Evolutionary conservation across 1,140 invertebrate species (phyloP).

Genomic region (Cydia pomonella): DNA sequence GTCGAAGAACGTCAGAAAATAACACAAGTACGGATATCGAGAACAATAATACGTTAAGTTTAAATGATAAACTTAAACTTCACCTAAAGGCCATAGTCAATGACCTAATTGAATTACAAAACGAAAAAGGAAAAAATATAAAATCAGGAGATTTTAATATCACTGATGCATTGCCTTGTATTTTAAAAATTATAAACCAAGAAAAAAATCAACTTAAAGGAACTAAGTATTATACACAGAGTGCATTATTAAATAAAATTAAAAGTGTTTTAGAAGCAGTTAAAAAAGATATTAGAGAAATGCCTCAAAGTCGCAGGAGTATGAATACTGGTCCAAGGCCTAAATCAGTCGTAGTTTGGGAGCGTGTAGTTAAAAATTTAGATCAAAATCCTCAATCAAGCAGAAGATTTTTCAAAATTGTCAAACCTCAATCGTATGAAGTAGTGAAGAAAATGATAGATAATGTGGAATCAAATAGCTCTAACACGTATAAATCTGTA

Average conservation of each 20-base stretch:
- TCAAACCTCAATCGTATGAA: slow-evolving; percentile 49
- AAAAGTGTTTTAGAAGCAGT: slow-evolving; percentile 54
- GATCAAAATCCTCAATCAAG: slow-evolving; percentile 41
- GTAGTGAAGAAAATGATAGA: slow-evolving; percentile 58
- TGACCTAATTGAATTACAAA: slow-evolving; percentile 64
- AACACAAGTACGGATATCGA: slow-evolving; percentile 32
- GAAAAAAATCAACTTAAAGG: slow-evolving; percentile 39
- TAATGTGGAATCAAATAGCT: slow-evolving; percentile 46
- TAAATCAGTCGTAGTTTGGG: slow-evolving; percentile 62
- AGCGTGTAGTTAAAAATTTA: slow-evolving; percentile 60
- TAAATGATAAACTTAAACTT: slow-evolving; percentile 62
- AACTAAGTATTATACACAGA: slow-evolving; percentile 31
- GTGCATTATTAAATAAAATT: slow-evolving; percentile 51
- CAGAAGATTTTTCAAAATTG: slow-evolving; percentile 44
- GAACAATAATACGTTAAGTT: slow-evolving; percentile 36
- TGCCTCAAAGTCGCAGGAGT: slow-evolving; percentile 46
- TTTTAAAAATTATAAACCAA: slow-evolving; percentile 60
- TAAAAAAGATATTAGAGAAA: slow-evolving; percentile 49
- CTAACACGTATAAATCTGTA: slow-evolving; percentile 57
- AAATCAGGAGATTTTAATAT: slow-evolving; percentile 52
- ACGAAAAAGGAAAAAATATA: slow-evolving; percentile 42
- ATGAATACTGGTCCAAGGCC: slow-evolving; percentile 40
- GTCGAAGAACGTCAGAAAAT: slow-evolving; percentile 10
- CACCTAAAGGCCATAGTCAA: slow-evolving; percentile 65
- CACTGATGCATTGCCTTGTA: slow-evolving; percentile 61